Percentiles rank a stretch among this genome's conserved stretches.
Conservation (phyloP, 1,140 invertebrate species). For the Coptotermes formosanus region DNA sequence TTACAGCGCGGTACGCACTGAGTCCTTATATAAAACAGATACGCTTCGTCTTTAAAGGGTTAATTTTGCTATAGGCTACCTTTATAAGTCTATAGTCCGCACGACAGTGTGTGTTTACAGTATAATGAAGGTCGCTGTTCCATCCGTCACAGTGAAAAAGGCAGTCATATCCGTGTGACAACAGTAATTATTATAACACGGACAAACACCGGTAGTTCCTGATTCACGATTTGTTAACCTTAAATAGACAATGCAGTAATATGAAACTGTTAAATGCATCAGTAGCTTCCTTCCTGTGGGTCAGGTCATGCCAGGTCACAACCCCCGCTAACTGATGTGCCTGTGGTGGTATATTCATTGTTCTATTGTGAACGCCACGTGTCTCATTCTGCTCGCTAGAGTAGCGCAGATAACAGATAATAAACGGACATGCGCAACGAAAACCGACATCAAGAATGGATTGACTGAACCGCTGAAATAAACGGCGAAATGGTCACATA, state of each 20-base stretch:
- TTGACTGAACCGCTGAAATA: too few species aligned
- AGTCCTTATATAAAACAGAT: too few species aligned
- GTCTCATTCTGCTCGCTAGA: too few species aligned
- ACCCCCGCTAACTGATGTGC: not conserved
- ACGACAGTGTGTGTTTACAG: not conserved
- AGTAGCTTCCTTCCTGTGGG: not conserved
- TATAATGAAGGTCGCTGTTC: not conserved
- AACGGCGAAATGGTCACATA: too few species aligned
- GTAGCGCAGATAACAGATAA: too few species aligned
- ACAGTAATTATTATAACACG: not conserved
- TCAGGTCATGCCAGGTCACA: conserved; percentile 7
- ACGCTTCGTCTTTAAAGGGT: too few species aligned
- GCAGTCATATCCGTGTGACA: conserved; percentile 4
- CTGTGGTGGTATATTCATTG: not conserved
- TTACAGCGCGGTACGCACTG: too few species aligned
- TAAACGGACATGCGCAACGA: too few species aligned
- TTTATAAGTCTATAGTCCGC: not conserved
- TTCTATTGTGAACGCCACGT: not conserved
- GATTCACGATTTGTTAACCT: not conserved
- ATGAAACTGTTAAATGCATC: conserved; percentile 16
- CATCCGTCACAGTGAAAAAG: not conserved
- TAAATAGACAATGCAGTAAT: not conserved
- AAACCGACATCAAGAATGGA: too few species aligned
- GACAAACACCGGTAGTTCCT: not conserved
- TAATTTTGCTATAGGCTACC: too few species aligned